Evolutionary conservation across 2,888 invertebrate species (phyloP), one percentile per base, ranked within the genome.

Genomic region (Drosophila peninsularis): DNA sequence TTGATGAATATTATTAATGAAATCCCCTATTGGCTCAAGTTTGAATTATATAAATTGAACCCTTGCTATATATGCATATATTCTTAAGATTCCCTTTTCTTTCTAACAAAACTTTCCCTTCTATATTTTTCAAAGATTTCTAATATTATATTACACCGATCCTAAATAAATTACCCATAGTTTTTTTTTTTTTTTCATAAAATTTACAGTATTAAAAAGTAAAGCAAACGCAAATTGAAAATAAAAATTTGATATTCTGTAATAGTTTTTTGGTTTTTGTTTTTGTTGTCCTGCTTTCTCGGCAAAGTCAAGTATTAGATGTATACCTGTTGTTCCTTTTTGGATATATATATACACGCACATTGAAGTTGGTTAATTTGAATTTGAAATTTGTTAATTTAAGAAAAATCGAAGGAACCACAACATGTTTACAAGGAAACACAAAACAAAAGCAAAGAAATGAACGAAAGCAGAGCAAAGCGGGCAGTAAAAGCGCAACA

Each of bases 261-360:
- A 57, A 56, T 71, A 41, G 54, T 30, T 52, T 50, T 47, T 32
- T 14, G 13, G 19, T 21, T 30, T 32, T 36, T 19, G 47, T 42
- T 62, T 72, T 64, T 64, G 74, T 74, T 89, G 90, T 91, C 91
- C 91, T 91, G 91, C 91, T 91, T 91, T 91, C 91, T 91, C 91
- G 91, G 91, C 91, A 89, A 89, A 84, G 78, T 87, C 62, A 74
- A 71, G 67, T 75, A 37, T 66, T 45, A 57, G 42, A 61, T 61
- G 67, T 72, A 49, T 65, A 69, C 64, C 61, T 60, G 34, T 63
- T 54, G 64, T 75, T 62, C 62, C 52, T 65, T 68, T 71, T 67
- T 19, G 49, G 39, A 39, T 39, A 64, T 60, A 62, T 63, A 72
- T 66, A 58, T 71, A 49, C 45, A 65, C 44, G 54, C 49, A 63